Percentiles rank a stretch among this genome's conserved stretches.
phyloP scores from a whole-genome alignment of 1,140 invertebrate species.

The Oppia nitens region DNA sequence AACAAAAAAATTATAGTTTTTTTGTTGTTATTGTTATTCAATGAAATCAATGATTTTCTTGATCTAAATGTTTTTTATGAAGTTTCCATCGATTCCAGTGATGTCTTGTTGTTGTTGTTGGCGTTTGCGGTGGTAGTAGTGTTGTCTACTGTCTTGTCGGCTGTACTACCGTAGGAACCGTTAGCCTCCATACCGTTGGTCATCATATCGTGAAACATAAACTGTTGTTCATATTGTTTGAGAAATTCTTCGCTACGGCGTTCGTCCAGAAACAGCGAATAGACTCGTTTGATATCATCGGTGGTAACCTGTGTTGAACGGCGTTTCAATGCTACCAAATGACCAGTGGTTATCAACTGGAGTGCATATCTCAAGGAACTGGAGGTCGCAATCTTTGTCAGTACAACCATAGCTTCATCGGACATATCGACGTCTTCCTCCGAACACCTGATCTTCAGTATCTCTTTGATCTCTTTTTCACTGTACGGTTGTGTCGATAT shows the following conservation, averaged over 20 bases:
- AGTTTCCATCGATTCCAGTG: no score
- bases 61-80: no score
- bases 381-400: constrained; percentile 79
- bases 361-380: constrained; percentile 84
- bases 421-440: constrained; percentile 95
- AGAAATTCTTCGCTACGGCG: constrained; percentile 73
- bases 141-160: no score
- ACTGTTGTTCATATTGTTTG: constrained; percentile 87
- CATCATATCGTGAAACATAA: constrained; percentile 33
- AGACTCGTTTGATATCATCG: constrained; percentile 85
- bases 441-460: constrained; percentile 78
- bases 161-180: no score
- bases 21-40: no score
- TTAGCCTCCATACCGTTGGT: no score
- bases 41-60: no score
- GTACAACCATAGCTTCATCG: constrained; percentile 70
- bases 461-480: constrained; percentile 75
- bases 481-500: constrained; percentile 75
- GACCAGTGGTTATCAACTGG: constrained; percentile 89
- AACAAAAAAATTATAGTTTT: no score
- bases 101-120: no score
- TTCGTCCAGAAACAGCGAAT: constrained; percentile 85
- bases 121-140: no score
- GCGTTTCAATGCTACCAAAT: constrained; percentile 61
- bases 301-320: constrained; percentile 55